Base-by-base conservation (phyloP, 2,797 vertebrate genomes). In the Prionace glauca region DNA sequence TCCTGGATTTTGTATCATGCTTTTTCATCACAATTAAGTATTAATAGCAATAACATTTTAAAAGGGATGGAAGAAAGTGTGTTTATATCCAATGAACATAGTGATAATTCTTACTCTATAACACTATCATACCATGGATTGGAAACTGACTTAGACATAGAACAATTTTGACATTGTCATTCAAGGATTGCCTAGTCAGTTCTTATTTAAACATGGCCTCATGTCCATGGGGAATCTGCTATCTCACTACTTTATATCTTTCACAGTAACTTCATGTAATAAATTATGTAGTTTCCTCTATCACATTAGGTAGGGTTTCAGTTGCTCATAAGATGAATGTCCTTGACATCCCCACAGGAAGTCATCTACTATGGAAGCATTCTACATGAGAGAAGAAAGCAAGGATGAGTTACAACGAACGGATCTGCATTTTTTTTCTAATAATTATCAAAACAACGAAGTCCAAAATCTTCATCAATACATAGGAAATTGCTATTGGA, bases 251-350 rank as follows among this genome's bases (percentile, higher is more conserved):
- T 56, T 74, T 2, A 94, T 18, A 56, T 50, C 36, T 45, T 91
- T 72, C 92, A 72, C 36, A 94, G 69, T 45, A 72, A 45, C 93
- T 56, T 94, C 69, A 74, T 16, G 0, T 56, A 72, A 94, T 94
- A 74, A 74, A 94, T 94, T 18, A 94, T 94, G 93, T 41, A 94
- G 26, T 94, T 74, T 94, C 69, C 26, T 72, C 41, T 77, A 26
- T 45, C 71, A 94, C 67, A 74, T 56, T 94, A 94, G 93, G 14
- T 94, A 77, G 45, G 16, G 62, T 67, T 94, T 72, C 92, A 71
- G 41, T 72, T 45, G 69, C 45, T 94, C 36, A 72, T 94, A 8
- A 77, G 69, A 94, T 74, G 41, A 74, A 56, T 77, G 93, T 56
- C 69, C 45, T 94, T 50, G 69, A 94, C 26, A 74, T 74, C 5